A percentile compares a stretch with the other conserved stretches of the same genome.
phyloP scores from a whole-genome alignment of 2,797 vertebrate genomes.

The Artibeus jamaicensis region DNA sequence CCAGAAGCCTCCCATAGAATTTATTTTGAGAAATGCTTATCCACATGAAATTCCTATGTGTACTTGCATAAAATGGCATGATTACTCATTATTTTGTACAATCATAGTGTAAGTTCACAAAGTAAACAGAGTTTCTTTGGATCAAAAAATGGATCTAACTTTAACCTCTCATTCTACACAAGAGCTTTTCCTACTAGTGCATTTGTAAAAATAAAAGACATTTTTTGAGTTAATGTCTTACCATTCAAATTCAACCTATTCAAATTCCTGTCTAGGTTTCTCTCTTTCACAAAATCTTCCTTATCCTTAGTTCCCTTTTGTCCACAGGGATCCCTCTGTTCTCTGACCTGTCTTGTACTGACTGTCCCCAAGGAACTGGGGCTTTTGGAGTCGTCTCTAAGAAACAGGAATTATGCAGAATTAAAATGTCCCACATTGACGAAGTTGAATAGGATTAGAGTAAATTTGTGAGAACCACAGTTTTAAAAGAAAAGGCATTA shows the following conservation, averaged over 20 bases:
- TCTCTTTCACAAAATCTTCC: conserved; percentile 3
- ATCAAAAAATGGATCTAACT: not conserved
- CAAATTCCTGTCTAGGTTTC: conserved; percentile 1
- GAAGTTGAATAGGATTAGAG: conserved; percentile 55
- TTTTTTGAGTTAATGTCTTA: conserved; percentile 23
- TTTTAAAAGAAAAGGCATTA: conserved; percentile 51
- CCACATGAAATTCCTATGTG: not conserved
- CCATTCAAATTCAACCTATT: not conserved
- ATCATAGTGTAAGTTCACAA: not conserved
- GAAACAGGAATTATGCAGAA: conserved; percentile 59
- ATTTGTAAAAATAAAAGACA: not conserved
- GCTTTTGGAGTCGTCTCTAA: conserved; percentile 51
- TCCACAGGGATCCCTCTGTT: conserved; percentile 58
- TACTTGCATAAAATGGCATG: not conserved
- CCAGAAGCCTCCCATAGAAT: not conserved
- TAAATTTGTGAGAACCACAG: conserved; percentile 35
- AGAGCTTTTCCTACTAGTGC: not conserved
- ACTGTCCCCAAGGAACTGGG: conserved; percentile 59
- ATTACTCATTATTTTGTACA: not conserved
- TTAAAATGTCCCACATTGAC: conserved; percentile 56
- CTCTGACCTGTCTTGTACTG: conserved; percentile 47
- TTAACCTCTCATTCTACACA: not conserved
- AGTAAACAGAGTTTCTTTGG: conserved; percentile 4
- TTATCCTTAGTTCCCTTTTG: not conserved
- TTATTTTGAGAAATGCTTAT: not conserved